Percentiles rank a stretch among this genome's conserved stretches.
Conservation (phyloP, 2,888 invertebrate species). For the Anorthoa munda region DNA sequence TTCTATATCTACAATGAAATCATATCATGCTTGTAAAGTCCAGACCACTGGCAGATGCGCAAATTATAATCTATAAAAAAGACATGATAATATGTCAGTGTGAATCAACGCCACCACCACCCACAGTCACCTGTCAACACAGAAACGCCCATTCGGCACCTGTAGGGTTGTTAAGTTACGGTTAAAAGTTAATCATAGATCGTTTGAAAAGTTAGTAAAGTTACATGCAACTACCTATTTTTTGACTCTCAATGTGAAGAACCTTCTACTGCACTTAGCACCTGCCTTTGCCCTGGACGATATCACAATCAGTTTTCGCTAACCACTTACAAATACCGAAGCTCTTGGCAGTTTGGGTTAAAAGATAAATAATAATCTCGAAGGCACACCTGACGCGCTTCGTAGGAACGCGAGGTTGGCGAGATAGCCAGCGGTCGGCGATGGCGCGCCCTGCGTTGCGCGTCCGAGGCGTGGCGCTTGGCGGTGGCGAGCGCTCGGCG, state of each 20-base stretch:
- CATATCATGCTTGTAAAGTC: slow-evolving; percentile 44
- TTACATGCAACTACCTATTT: not conserved
- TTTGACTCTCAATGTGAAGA: not conserved
- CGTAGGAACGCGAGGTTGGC: not conserved
- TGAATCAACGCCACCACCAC: not conserved
- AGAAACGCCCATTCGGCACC: not conserved
- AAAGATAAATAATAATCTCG: not conserved
- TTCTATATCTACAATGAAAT: slow-evolving; percentile 42
- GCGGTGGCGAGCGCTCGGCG: not conserved
- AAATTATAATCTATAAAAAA: slow-evolving; percentile 1
- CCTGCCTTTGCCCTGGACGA: slow-evolving; percentile 42
- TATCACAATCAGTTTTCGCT: slow-evolving; percentile 9
- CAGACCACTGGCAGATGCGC: slow-evolving; percentile 41
- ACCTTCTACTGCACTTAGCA: not conserved
- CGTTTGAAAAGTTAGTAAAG: not conserved
- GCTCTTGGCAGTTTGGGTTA: slow-evolving; percentile 31
- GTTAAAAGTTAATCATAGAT: not conserved
- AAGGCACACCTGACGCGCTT: slow-evolving; percentile 38
- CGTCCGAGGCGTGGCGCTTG: not conserved
- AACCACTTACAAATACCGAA: slow-evolving; percentile 31
- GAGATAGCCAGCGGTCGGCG: not conserved
- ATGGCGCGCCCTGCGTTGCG: slow-evolving; percentile 22
- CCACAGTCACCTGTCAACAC: not conserved
- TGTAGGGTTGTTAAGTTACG: not conserved
- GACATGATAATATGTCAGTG: not conserved